A percentile compares a stretch with the other conserved stretches of the same genome.
Conservation (phyloP, 2,113 vertebrate genomes). For the Crocuta crocuta region DNA sequence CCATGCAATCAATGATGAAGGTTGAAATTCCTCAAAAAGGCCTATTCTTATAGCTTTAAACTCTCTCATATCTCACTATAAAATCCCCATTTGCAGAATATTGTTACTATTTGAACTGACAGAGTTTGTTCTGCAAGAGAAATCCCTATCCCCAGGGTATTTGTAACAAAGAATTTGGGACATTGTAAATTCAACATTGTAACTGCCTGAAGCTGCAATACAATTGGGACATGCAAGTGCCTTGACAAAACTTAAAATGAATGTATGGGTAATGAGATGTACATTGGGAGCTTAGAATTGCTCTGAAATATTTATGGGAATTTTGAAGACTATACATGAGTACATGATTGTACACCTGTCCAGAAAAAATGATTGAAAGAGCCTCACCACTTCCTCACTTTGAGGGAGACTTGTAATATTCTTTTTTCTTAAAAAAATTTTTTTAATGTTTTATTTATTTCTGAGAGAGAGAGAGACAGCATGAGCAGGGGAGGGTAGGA, state of each 20-base stretch:
- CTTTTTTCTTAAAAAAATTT: too few relatives aligned
- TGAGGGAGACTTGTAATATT: not conserved
- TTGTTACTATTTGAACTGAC: not conserved
- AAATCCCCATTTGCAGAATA: not conserved
- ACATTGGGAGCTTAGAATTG: not conserved
- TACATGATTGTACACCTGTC: not conserved
- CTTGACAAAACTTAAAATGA: not conserved
- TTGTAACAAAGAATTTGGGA: not conserved
- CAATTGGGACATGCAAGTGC: not conserved
- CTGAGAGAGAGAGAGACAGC: too few relatives aligned
- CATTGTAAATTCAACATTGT: not conserved
- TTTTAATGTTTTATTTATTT: too few relatives aligned
- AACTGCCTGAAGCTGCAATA: not conserved
- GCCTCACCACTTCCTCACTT: fast-evolving
- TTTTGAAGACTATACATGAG: not conserved
- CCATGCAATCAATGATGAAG: not conserved
- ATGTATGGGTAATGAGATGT: not conserved
- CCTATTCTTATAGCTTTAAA: not conserved
- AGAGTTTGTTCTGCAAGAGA: not conserved
- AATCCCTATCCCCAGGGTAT: not conserved
- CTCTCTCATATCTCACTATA: not conserved
- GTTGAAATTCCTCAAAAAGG: not conserved
- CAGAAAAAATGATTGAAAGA: not conserved
- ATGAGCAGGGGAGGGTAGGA: too few relatives aligned
- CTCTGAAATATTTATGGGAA: not conserved